phyloP scores from a whole-genome alignment of 2,113 vertebrate species.

The Rhabdornis inornatus region DNA sequence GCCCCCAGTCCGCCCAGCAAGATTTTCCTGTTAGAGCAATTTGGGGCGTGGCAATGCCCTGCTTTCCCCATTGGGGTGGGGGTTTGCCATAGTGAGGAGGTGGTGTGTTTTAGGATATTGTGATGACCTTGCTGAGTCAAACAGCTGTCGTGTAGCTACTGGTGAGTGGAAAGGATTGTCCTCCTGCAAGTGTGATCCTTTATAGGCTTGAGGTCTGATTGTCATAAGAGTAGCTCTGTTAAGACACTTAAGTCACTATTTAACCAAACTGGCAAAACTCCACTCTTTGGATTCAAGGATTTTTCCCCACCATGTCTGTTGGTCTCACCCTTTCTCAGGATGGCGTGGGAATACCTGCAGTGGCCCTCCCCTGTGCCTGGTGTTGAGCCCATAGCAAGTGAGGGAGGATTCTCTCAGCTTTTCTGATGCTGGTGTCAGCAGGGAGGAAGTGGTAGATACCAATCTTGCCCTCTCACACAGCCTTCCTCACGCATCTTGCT shows the following conservation, averaged over 20 bases:
- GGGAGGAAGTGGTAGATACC: slow-evolving; percentile 39
- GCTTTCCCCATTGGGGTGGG: neutral
- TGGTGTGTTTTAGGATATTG: neutral
- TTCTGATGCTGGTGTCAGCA: neutral
- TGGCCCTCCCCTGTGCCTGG: neutral
- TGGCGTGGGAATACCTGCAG: neutral
- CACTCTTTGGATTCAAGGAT: neutral
- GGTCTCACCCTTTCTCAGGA: neutral
- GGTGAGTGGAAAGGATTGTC: neutral
- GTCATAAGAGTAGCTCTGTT: fast-evolving
- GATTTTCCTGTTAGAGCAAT: fast-evolving
- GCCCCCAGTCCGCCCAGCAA: fast-evolving
- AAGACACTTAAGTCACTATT: neutral
- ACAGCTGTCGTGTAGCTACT: neutral
- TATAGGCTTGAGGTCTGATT: neutral
- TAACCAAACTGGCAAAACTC: neutral
- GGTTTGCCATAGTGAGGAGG: neutral
- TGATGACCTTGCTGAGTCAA: neutral
- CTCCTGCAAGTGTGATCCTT: neutral
- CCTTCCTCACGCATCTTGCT: neutral
- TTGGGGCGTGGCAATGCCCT: neutral
- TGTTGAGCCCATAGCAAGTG: fast-evolving
- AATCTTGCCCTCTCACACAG: neutral
- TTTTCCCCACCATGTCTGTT: neutral
- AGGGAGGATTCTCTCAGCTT: neutral